Conservation (phyloP, 37 sponge, comb jelly and placozoan genomes). For the Diacarnus erythraeanus region DNA sequence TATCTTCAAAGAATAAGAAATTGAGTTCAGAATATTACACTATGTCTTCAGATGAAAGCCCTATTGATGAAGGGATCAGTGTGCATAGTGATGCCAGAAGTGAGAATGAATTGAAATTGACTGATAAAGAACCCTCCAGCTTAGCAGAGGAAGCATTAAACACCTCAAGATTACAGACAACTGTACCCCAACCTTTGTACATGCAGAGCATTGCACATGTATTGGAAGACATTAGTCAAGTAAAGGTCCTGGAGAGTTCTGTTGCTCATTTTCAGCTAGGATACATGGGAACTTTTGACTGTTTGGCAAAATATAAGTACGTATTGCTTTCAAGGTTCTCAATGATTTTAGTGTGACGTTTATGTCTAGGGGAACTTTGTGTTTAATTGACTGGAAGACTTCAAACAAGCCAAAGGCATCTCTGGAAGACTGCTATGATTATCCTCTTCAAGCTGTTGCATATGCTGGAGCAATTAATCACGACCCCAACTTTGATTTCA, state of each 20-base stretch:
- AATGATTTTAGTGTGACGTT: background rate
- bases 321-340: background rate
- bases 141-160: background rate
- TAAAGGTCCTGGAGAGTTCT: conserved; percentile 53
- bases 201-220: conserved; percentile 68
- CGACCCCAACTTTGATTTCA: conserved; percentile 57
- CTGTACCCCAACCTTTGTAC: conserved; percentile 40
- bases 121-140: background rate
- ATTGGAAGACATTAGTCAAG: conserved; percentile 49
- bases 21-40: background rate
- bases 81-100: background rate
- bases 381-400: conserved; percentile 90
- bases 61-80: background rate
- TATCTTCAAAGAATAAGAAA: background rate
- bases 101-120: background rate
- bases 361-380: conserved; percentile 48
- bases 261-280: conserved; percentile 69
- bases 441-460: conserved; percentile 68
- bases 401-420: conserved; percentile 51
- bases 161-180: conserved; percentile 41
- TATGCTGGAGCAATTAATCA: conserved; percentile 83
- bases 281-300: conserved; percentile 80
- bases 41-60: background rate
- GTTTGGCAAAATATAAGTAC: conserved; percentile 76
- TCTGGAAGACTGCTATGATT: conserved; percentile 66